Percentiles rank a stretch among this genome's conserved stretches.
Evolutionary conservation across 2,113 vertebrate genomes (phyloP).

Genomic region (Acinonyx jubatus): DNA sequence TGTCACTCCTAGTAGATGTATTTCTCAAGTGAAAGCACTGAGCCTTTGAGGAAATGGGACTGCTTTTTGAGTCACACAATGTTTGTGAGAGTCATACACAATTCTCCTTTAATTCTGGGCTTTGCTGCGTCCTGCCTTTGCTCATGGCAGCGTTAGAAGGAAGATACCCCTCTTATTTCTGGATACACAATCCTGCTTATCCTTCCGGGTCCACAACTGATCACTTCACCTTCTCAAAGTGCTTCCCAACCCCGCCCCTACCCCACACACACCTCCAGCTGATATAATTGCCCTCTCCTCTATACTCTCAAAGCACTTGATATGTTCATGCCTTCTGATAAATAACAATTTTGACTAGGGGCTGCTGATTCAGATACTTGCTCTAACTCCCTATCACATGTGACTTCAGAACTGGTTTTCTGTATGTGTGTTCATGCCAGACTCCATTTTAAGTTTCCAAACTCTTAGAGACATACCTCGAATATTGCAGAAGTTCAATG

Average conservation of each 20-base stretch:
- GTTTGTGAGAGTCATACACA: not conserved
- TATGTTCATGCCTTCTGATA: not conserved
- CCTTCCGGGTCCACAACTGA: not conserved
- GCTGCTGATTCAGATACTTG: not conserved
- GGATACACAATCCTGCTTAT: not conserved
- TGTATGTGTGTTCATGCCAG: not conserved
- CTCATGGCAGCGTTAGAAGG: not conserved
- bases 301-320: not conserved
- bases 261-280: not conserved
- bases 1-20: not conserved
- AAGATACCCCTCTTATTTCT: not conserved
- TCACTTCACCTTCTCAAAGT: not conserved
- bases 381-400: not conserved
- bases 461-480: not conserved
- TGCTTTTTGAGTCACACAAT: not conserved
- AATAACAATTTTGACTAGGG: not conserved
- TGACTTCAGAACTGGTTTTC: not conserved
- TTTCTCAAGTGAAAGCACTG: not conserved
- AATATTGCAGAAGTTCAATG: not conserved
- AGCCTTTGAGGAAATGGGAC: not conserved
- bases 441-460: not conserved
- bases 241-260: accelerated
- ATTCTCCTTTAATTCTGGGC: not conserved
- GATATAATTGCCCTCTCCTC: not conserved
- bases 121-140: not conserved